Conservation (phyloP, 1,140 invertebrate species). For the Rhyacophila brunnea region DNA sequence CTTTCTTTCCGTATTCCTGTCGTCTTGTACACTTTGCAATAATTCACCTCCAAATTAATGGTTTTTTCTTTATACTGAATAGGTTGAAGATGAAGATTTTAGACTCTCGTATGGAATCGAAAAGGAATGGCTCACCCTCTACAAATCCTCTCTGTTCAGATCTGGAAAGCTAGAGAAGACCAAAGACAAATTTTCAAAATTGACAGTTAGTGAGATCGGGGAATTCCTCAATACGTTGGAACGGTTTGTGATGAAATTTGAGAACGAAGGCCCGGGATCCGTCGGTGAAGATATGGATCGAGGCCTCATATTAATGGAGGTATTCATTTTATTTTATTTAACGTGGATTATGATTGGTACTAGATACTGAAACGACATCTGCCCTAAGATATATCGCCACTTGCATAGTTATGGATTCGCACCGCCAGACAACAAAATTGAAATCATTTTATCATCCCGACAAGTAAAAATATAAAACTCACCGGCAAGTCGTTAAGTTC, state of each 20-base stretch:
- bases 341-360: too few relatives aligned
- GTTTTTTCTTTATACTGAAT: background rate
- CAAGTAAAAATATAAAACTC: too few relatives aligned
- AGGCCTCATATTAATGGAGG: conserved; percentile 68
- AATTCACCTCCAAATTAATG: too few relatives aligned
- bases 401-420: too few relatives aligned
- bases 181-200: conserved; percentile 75
- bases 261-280: conserved; percentile 71
- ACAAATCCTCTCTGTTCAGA: conserved; percentile 65
- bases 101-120: conserved; percentile 60
- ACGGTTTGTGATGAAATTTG: conserved; percentile 71
- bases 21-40: too few relatives aligned
- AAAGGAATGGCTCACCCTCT: conserved; percentile 66
- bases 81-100: conserved; percentile 55
- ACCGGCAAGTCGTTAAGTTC: too few relatives aligned
- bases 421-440: too few relatives aligned
- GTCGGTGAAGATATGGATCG: conserved; percentile 73
- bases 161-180: conserved; percentile 67
- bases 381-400: too few relatives aligned
- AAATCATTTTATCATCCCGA: too few relatives aligned
- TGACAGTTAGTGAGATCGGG: conserved; percentile 70
- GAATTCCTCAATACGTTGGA: conserved; percentile 66
- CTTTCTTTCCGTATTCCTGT: too few relatives aligned
- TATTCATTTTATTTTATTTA: conserved; percentile 38
- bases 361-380: too few relatives aligned